These are phyloP conservation scores for Cyclura pinguis DNA, from an alignment of 2,797 vertebrate species.

Conservation along the genomic window DNA sequence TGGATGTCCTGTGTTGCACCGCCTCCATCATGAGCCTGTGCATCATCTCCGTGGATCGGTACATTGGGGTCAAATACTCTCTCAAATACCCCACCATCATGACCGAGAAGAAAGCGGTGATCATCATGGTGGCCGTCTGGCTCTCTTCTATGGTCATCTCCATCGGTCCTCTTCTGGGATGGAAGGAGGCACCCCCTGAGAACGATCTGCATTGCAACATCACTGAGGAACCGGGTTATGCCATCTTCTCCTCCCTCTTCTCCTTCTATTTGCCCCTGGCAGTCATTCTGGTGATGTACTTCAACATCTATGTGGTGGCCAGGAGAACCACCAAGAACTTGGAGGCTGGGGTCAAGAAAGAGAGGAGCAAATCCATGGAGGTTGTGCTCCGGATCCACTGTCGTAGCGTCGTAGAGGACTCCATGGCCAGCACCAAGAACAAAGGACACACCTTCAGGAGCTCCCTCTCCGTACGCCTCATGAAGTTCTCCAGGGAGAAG, in stretches of 20 bases:
- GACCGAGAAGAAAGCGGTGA: slow-evolving; percentile 92
- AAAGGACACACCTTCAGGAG: slow-evolving; percentile 92
- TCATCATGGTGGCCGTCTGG: slow-evolving; percentile 92
- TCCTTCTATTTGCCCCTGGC: slow-evolving; percentile 97
- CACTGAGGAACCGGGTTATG: slow-evolving; percentile 96
- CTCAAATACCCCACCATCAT: slow-evolving; percentile 98
- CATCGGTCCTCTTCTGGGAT: slow-evolving; percentile 94
- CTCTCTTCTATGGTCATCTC: slow-evolving; percentile 93
- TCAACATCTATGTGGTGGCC: slow-evolving; percentile 95
- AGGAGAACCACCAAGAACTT: slow-evolving; percentile 93
- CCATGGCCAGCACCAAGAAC: slow-evolving; percentile 79
- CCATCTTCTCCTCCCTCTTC: slow-evolving; percentile 96
- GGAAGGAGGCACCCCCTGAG: slow-evolving; percentile 93
- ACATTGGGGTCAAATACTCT: slow-evolving; percentile 96
- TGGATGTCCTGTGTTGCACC: slow-evolving; percentile 98
- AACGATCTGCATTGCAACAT: slow-evolving; percentile 94
- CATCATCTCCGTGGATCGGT: slow-evolving; percentile 96
- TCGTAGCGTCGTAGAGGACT: slow-evolving; percentile 86
- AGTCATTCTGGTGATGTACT: slow-evolving; percentile 98
- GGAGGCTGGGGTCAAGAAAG: slow-evolving; percentile 95
- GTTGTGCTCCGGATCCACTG: slow-evolving; percentile 96
- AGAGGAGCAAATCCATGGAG: slow-evolving; percentile 92
- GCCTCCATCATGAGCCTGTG: slow-evolving; percentile 99
- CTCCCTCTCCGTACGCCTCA: slow-evolving; percentile 93
- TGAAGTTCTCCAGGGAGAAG: slow-evolving; percentile 98